Evolutionary conservation across 2,797 vertebrate genomes (phyloP).

Genomic region (Coendou prehensilis): DNA sequence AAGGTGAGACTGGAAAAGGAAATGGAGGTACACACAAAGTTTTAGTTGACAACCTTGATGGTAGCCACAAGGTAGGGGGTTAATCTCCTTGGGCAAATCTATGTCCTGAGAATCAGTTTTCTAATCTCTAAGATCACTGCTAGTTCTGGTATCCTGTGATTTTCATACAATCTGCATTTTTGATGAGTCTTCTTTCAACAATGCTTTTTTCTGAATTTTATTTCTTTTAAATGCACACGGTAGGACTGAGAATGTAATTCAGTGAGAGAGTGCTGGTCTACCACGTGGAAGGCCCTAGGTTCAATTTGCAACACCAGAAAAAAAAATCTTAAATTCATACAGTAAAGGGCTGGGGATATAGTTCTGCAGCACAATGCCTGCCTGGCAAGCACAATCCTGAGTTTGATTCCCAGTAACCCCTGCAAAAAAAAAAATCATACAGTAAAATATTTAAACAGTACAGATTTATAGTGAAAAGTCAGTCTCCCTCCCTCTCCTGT

Average conservation of each 20-base stretch:
- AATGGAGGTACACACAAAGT: background rate
- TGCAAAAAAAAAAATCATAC: background rate
- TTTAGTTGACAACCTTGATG: background rate
- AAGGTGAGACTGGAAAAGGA: constrained; percentile 77
- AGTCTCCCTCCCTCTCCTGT: background rate
- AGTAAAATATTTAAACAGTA: constrained; percentile 54
- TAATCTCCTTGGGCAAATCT: constrained; percentile 11
- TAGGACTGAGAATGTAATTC: background rate
- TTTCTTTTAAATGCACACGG: constrained; percentile 14
- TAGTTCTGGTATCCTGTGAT: constrained; percentile 2
- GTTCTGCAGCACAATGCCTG: no score
- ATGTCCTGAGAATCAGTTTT: constrained; percentile 4
- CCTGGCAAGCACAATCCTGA: no score
- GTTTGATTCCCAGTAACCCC: no score
- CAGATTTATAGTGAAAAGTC: constrained; percentile 40
- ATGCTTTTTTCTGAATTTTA: background rate
- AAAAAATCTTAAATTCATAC: background rate
- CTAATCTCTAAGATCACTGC: background rate
- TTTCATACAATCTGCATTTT: constrained; percentile 55
- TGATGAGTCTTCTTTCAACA: constrained; percentile 21
- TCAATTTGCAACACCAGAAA: background rate
- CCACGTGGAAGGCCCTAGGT: background rate
- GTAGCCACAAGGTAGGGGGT: background rate
- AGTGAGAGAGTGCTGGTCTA: background rate
- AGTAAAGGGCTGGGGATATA: background rate